Conservation (phyloP, 1,140 invertebrate genomes). For the Bombus superbus region DNA sequence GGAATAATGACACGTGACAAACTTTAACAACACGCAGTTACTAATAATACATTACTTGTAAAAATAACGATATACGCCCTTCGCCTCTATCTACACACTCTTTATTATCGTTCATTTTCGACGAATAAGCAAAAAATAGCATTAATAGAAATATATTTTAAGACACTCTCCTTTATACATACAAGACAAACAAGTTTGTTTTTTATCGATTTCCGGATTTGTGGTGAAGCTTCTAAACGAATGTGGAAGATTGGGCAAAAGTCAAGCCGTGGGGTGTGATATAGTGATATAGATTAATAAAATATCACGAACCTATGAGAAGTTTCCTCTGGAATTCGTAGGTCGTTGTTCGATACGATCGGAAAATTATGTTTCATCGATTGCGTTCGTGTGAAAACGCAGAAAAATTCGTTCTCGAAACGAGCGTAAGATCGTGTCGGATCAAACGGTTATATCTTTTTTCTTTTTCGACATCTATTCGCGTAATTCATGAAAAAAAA, state of each 20-base stretch:
- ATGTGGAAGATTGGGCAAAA: background rate
- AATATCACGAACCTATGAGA: background rate
- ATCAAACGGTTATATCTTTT: too few relatives aligned
- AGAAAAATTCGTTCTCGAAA: background rate
- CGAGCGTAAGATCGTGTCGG: background rate
- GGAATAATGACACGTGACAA: background rate
- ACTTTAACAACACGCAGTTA: background rate
- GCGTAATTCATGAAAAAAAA: constrained; percentile 65
- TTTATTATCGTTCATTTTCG: too few relatives aligned
- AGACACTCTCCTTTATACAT: background rate
- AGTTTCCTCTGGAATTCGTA: background rate
- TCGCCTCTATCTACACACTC: background rate
- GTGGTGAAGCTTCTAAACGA: background rate
- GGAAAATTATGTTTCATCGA: constrained; percentile 3
- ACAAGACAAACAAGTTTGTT: background rate
- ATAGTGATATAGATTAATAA: background rate
- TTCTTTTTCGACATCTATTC: background rate
- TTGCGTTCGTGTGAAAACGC: background rate
- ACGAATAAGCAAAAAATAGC: rapidly evolving
- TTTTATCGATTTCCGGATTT: background rate
- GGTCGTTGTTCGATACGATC: background rate
- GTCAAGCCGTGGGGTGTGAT: background rate
- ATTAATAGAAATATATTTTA: background rate
- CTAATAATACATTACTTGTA: constrained; percentile 3
- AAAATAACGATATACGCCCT: background rate